Conservation (phyloP, 2,888 invertebrate genomes). For the Yponomeuta evonymella region DNA sequence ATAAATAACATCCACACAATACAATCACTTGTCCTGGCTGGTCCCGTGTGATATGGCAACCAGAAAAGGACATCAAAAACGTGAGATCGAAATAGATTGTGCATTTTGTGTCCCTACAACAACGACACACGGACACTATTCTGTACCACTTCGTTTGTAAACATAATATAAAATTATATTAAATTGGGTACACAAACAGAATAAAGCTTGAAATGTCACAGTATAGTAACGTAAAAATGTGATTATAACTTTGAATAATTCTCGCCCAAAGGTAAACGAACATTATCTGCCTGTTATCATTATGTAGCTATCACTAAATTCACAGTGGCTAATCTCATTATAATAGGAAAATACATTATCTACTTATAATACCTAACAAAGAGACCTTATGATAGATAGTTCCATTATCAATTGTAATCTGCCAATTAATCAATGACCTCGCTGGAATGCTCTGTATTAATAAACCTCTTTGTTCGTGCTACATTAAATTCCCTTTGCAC, state of each 20-base stretch:
- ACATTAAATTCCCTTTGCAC: background rate
- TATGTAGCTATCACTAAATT: background rate
- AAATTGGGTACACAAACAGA: background rate
- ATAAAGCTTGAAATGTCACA: background rate
- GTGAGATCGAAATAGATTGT: too few species aligned
- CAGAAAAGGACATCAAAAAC: too few species aligned
- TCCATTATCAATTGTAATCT: background rate
- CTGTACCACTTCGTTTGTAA: too few species aligned
- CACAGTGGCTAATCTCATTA: background rate
- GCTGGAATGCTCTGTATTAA: background rate
- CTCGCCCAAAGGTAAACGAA: background rate
- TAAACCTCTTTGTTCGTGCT: background rate
- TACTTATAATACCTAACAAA: too few species aligned
- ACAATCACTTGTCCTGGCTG: too few species aligned
- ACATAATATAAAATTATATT: background rate
- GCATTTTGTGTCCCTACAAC: too few species aligned
- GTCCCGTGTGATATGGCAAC: too few species aligned
- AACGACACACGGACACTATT: too few species aligned
- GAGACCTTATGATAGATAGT: background rate
- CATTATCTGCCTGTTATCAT: background rate
- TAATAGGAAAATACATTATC: too few species aligned
- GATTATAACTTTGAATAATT: too few species aligned
- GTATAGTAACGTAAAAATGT: background rate
- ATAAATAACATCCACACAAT: too few species aligned
- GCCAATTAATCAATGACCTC: background rate